Base-by-base conservation (phyloP, 2,797 vertebrate species). In the Notolabrus celidotus region DNA sequence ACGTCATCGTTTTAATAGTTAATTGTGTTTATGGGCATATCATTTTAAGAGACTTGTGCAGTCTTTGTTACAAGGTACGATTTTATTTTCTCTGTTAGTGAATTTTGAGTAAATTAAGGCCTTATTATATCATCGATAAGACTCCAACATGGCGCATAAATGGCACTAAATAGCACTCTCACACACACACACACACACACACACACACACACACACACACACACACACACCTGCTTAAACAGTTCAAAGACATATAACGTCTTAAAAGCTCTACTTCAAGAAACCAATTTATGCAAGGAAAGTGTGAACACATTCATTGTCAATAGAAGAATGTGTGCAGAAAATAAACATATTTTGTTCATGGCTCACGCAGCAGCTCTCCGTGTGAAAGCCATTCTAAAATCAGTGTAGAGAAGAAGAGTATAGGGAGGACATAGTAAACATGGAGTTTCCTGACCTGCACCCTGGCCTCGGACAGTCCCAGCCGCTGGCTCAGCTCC, bases 401-500 rank as follows among this genome's bases (percentile, higher is more conserved):
- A 3, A n/a, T 8, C 11, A 33, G 23, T 17, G 15, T 6, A 15
- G 0, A 29, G 10, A 5, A 7, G 3, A n/a, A 29, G 14, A n/a
- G 23, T 12, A 16, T 42, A 22, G 22, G 12, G 36, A 1, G 10
- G 15, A 1, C 6, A 2, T 15, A 5, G 25, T 2, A 20, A 11
- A 3, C 22, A 14, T 23, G 10, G 10, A 12, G 12, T 5, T 25
- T n/a, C 53, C 76, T 86, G 74, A 97, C 97, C 95, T 98, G 97
- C 74, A 97, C 97, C 51, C 97, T 91, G 88, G 96, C 97, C 91
- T 99, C 97, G 5, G 97, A 97, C 43, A 98, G 95, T 15, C 97
- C 97, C 88, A 99, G 95, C 62, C 97, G 84, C 93, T 99, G 97
- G 93, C 97, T 98, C 89, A 99, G 94, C 87, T 99, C 97, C 89